A percentile compares a stretch with the other conserved stretches of the same genome.
phyloP scores from a whole-genome alignment of 2,113 vertebrate species.

The Recurvirostra avosetta region DNA sequence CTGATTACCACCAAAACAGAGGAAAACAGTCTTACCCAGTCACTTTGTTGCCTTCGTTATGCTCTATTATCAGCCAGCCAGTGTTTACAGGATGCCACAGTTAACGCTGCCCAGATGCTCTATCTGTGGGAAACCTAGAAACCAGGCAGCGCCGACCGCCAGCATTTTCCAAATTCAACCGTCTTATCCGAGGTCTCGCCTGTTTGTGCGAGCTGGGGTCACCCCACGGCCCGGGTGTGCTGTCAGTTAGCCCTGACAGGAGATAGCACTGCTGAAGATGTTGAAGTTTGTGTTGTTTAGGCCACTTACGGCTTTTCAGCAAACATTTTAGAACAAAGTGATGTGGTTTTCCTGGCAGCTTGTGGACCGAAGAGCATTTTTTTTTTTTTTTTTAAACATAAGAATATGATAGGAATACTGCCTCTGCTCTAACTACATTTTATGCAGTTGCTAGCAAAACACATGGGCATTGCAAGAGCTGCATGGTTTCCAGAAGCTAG shows the following conservation, averaged over 20 bases:
- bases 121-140: slow-evolving; percentile 29
- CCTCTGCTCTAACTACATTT: neutral
- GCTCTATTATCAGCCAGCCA: neutral
- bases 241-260: slow-evolving; percentile 6
- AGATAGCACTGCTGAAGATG: neutral
- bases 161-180: neutral
- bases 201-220: neutral
- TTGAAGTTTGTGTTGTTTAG: neutral
- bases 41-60: neutral
- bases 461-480: neutral
- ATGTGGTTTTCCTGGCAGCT: neutral
- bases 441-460: neutral
- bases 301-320: neutral
- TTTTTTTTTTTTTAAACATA: neutral
- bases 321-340: neutral
- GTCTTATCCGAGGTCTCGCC: neutral
- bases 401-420: neutral
- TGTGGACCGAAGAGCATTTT: neutral
- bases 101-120: slow-evolving; percentile 65
- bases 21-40: neutral
- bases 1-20: neutral
- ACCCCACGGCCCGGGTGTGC: neutral
- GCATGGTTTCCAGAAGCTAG: neutral
- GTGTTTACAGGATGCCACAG: slow-evolving; percentile 59
- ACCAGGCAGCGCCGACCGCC: neutral